Evolutionary conservation across 2,888 invertebrate genomes (phyloP).

Genomic region (Ligdia adustata): DNA sequence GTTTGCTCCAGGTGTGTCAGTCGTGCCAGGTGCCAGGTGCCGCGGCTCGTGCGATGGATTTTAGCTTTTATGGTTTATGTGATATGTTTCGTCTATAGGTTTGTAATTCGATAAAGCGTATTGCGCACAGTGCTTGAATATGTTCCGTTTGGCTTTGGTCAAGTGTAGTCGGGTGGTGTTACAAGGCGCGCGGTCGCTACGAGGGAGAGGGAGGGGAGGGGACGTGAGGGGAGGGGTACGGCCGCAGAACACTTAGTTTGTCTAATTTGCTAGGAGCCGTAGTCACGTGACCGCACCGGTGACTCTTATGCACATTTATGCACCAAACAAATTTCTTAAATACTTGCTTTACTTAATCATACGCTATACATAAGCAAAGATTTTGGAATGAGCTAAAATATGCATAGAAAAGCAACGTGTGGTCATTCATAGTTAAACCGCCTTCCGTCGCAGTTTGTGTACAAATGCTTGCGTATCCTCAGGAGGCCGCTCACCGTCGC

Average conservation of each 20-base stretch:
- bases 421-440: not conserved
- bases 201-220: no score
- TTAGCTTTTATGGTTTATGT: slow-evolving; percentile 10
- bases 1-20: slow-evolving; percentile 20
- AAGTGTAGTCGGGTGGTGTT: not conserved
- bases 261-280: not conserved
- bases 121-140: no score
- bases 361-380: no score
- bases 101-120: not conserved
- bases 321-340: no score
- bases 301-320: no score
- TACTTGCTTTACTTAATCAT: no score
- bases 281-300: no score
- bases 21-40: slow-evolving; percentile 7
- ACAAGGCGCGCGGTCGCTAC: no score
- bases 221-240: not conserved
- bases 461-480: no score
- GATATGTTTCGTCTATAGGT: slow-evolving; percentile 1
- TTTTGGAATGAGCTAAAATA: no score
- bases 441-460: not conserved
- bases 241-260: slow-evolving; percentile 14
- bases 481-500: no score
- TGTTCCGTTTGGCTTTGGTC: no score
- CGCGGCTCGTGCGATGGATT: slow-evolving; percentile 6
- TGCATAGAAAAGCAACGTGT: not conserved